A percentile compares a stretch with the other conserved stretches of the same genome.
Evolutionary conservation across 2,888 invertebrate genomes (phyloP).

Genomic region (Microchrysa polita): DNA sequence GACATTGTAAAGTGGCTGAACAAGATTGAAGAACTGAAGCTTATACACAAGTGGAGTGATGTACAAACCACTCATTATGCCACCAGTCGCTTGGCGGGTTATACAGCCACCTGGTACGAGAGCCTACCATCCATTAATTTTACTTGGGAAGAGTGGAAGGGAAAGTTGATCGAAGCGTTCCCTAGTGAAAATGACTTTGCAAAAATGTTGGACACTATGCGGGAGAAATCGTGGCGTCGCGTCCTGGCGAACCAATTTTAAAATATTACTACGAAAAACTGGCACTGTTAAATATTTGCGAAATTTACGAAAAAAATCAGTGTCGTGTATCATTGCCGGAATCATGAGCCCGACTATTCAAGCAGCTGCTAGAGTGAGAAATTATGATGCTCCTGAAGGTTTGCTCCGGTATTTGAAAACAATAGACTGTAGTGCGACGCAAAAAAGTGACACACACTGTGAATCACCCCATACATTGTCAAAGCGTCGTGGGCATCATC

Average conservation of each 20-base stretch:
- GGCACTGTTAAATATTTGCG: slow-evolving; percentile 40
- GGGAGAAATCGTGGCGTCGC: background rate
- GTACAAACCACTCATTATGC: slow-evolving; percentile 42
- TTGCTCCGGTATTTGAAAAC: slow-evolving; percentile 44
- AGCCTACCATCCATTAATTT: slow-evolving; percentile 40
- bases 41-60: slow-evolving; percentile 45
- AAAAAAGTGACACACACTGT: too few species aligned
- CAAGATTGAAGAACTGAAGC: slow-evolving; percentile 43
- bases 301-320: slow-evolving; percentile 33
- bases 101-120: slow-evolving; percentile 42
- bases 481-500: too few species aligned
- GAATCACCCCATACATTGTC: too few species aligned
- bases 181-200: slow-evolving; percentile 37
- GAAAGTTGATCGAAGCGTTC: slow-evolving; percentile 44
- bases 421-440: background rate
- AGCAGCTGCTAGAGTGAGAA: slow-evolving; percentile 41
- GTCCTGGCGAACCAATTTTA: slow-evolving; percentile 38
- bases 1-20: too few species aligned
- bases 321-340: slow-evolving; percentile 45
- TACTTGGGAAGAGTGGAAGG: slow-evolving; percentile 45
- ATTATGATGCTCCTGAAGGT: slow-evolving; percentile 43
- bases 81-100: slow-evolving; percentile 28
- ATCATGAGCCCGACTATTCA: slow-evolving; percentile 36
- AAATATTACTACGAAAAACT: slow-evolving; percentile 46
- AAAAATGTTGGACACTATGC: slow-evolving; percentile 12